Conservation (phyloP, 2,888 invertebrate species). For the Cremastinae sp. region DNA sequence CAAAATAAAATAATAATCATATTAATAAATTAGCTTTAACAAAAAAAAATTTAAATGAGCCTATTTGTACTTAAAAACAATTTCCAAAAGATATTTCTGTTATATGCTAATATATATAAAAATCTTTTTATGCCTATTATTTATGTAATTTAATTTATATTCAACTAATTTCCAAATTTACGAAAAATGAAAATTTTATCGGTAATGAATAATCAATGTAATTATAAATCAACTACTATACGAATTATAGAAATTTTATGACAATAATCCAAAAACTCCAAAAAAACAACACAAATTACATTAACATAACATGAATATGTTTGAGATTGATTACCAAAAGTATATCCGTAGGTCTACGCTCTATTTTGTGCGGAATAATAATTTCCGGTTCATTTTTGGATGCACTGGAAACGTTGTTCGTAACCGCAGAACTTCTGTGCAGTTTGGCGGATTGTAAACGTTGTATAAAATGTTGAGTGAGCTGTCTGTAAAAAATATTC, state of each 20-base stretch:
- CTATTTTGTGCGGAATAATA: constrained; percentile 86
- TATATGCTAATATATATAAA: no score
- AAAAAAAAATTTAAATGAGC: constrained; percentile 18
- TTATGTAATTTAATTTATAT: no score
- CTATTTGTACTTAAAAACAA: background rate
- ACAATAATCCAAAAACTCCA: no score
- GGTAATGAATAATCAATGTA: no score
- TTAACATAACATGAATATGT: no score
- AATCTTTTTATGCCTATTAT: no score
- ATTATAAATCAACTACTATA: no score
- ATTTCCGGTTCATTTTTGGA: constrained; percentile 74
- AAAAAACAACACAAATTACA: no score
- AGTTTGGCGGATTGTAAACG: constrained; percentile 33
- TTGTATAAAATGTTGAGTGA: constrained; percentile 36
- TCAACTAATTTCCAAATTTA: no score
- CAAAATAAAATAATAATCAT: background rate
- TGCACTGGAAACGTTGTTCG: constrained; percentile 10
- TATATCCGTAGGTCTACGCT: constrained; percentile 90
- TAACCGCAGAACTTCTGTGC: constrained; percentile 14
- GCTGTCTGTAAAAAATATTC: constrained; percentile 31
- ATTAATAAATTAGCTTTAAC: background rate
- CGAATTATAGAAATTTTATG: no score
- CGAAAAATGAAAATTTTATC: no score
- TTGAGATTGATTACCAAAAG: no score
- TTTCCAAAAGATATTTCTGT: background rate